Evolutionary conservation across 2,113 vertebrate species (phyloP), one percentile per base, ranked within the genome.

Genomic region (Zapus hudsonius): DNA sequence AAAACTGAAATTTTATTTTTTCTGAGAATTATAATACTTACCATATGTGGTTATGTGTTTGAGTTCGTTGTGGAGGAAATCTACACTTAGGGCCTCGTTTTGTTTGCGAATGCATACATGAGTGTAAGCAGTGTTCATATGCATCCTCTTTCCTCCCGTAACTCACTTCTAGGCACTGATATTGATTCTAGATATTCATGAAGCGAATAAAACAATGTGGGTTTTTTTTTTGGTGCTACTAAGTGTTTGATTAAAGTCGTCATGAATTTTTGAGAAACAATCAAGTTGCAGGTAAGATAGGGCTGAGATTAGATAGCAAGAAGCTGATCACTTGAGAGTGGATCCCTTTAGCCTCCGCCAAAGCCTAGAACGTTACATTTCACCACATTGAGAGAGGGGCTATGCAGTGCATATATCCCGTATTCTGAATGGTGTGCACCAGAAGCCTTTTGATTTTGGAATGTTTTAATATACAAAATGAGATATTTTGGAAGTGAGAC

Each of bases 141-240:
- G 38, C 7, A 84, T 5, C 66, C 20, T 92, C 38, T 40, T 10
- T 83, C 64, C 20, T 92, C 83, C 40, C 13, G 31, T 74, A 74
- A 80, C 87, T 90, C 33, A 64, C 67, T 84, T 59, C 31, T 83
- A 38, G 29, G 25, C 12, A 66, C 42, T 42, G 36, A 61, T 82
- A 72, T 40, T 55, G 17, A 86, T 8, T 31, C n/a, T n/a, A n/a
- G n/a, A n/a, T n/a, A n/a, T n/a, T n/a, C n/a, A n/a, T n/a, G 72
- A 87, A 74, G 38, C 78, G 86, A 89, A 63, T 72, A 84, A 72
- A 93, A 33, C 29, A 57, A 57, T 80, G 44, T n/a, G n/a, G n/a
- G n/a, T 80, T 52, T 89, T 84, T 89, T 15, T n/a, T 91, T 80
- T 52, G 85, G 80, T 89, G 19, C 44, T 91, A n/a, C 19, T 57